Conservation (phyloP, 2,888 invertebrate genomes). For the Drosophila pseudotakahashii region DNA sequence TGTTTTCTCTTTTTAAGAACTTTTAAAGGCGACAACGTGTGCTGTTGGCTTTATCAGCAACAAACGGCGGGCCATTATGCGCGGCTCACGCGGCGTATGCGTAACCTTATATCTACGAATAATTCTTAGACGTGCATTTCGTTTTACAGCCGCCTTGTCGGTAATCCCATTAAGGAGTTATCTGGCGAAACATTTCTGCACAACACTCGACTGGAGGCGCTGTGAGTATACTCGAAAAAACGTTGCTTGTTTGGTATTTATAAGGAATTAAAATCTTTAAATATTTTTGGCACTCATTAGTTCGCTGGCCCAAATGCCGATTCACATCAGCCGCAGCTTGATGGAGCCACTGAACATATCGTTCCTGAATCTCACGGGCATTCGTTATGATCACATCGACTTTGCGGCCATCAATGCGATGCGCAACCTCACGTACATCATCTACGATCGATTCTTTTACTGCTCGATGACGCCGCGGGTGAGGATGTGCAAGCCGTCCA, state of each 20-base stretch:
- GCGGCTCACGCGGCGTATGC: slow-evolving; percentile 59
- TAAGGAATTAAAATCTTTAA: too few species aligned
- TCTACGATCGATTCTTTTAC: slow-evolving; percentile 87
- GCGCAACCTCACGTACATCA: slow-evolving; percentile 85
- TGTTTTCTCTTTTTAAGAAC: slow-evolving; percentile 16
- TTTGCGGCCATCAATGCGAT: slow-evolving; percentile 85
- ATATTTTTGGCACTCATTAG: slow-evolving; percentile 60
- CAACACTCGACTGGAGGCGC: slow-evolving; percentile 84
- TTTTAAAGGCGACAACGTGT: slow-evolving; percentile 47
- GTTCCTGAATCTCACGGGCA: slow-evolving; percentile 85
- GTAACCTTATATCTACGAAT: slow-evolving; percentile 48
- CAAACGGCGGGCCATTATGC: slow-evolving; percentile 55
- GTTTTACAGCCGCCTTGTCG: slow-evolving; percentile 84
- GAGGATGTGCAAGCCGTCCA: slow-evolving; percentile 86
- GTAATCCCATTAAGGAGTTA: slow-evolving; percentile 84
- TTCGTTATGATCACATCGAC: slow-evolving; percentile 85
- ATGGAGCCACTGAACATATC: slow-evolving; percentile 80
- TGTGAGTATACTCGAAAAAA: slow-evolving; percentile 84
- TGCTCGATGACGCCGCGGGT: slow-evolving; percentile 87
- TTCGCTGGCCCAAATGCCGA: slow-evolving; percentile 83
- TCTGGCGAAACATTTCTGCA: slow-evolving; percentile 84
- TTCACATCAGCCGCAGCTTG: slow-evolving; percentile 72
- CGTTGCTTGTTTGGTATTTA: not conserved
- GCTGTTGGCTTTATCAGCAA: slow-evolving; percentile 49
- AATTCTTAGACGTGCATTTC: slow-evolving; percentile 41